Base-by-base conservation (phyloP, 2,888 invertebrate species). In the Linnaemya tessellans region DNA sequence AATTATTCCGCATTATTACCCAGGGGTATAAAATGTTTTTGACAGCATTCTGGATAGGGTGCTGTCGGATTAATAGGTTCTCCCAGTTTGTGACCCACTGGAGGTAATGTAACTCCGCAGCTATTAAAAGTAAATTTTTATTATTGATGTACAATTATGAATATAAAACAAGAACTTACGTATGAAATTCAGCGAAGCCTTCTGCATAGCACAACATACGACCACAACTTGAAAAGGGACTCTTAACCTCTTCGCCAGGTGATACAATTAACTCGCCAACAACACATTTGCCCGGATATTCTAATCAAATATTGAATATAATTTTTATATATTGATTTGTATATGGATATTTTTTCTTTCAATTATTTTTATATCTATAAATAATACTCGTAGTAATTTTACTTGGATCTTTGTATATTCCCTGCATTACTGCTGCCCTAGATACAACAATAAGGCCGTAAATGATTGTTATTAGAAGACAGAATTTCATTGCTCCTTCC, bases 361-460 rank as follows among this genome's bases (percentile, higher is more conserved):
- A n/a, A n/a, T n/a, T n/a, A n/a, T n/a, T n/a, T 56, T 15, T 49
- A 46, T 65, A 46, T 9, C 18, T 22, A n/a, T n/a, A 3, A 8
- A 43, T n/a, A 46, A n/a, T n/a, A n/a, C n/a, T n/a, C n/a, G n/a
- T n/a, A n/a, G n/a, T 25, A 15, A 38, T 13, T 51, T 64, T 64
- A 75, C 74, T 64, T 75, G 74, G 51, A 75, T 75, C 64, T 41
- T 18, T 38, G 25, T 64, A 64, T 41, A 11, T 75, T 54, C 64
- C 74, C 9, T 22, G 38, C 25, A 54, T 41, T n/a, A 64, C 74
- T 9, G 64, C 74, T 54, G 62, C 54, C 11, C 25, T 13, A 41
- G 51, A 54, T 51, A 18, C 13, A 0, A 43, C 25, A 46, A 65
- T 43, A 2, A 65, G 43, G 43, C 38, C 54, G 20, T 18, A 54